These are phyloP conservation scores for Mus pahari DNA, from an alignment of 2,113 vertebrate genomes.

Conservation along the genomic window DNA sequence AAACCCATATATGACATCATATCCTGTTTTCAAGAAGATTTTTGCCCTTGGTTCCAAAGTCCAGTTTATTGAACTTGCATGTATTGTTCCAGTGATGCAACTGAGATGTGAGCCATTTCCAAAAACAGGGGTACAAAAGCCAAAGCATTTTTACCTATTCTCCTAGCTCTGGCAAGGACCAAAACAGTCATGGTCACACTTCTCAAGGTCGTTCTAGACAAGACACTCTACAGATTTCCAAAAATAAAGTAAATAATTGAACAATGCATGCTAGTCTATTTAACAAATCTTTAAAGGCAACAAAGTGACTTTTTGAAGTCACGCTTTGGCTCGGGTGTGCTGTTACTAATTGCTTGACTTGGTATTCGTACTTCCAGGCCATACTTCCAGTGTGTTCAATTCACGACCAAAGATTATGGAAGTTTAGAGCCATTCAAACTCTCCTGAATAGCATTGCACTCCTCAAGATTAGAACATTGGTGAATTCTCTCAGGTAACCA, in stretches of 20 bases:
- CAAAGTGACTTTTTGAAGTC: background rate
- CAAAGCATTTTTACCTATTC: background rate
- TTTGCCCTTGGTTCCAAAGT: slow-evolving; percentile 52
- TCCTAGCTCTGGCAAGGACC: background rate
- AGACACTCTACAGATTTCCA: background rate
- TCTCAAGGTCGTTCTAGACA: background rate
- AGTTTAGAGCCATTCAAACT: background rate
- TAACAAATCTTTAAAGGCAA: slow-evolving; percentile 20
- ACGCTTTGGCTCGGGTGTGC: background rate
- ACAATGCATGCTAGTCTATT: background rate
- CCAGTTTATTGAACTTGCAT: slow-evolving; percentile 59
- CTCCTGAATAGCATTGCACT: slow-evolving; percentile 37
- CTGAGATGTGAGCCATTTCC: background rate
- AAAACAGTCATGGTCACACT: background rate
- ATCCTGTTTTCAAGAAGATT: slow-evolving; percentile 50
- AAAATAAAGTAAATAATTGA: background rate
- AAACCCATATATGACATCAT: slow-evolving; percentile 47
- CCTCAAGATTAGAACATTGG: background rate
- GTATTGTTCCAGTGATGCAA: slow-evolving; percentile 49
- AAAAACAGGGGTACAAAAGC: background rate
- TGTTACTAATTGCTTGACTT: background rate
- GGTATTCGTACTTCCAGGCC: background rate
- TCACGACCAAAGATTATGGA: background rate
- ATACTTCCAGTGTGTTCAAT: slow-evolving; percentile 20
- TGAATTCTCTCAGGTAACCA: background rate